Evolutionary conservation across 2,888 invertebrate species (phyloP).

Genomic region (Conomelus anceps): DNA sequence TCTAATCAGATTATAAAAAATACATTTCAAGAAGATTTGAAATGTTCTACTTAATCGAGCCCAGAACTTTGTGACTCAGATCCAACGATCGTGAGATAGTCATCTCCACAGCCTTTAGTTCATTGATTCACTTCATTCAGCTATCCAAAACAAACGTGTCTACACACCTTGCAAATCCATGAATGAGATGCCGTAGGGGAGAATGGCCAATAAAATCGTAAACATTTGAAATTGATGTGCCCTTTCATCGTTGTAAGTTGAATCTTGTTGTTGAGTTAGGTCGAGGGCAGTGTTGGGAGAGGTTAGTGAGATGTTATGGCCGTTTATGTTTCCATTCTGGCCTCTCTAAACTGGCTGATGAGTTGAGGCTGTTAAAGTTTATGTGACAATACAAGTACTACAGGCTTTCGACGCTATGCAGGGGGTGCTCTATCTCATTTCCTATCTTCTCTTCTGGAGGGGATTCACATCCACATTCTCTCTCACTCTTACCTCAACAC

Average conservation of each 20-base stretch:
- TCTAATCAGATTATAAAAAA: too few relatives aligned
- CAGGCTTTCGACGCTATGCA: neutral
- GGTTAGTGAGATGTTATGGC: neutral
- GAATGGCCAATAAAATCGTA: neutral
- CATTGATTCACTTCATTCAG: neutral
- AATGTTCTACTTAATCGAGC: too few relatives aligned
- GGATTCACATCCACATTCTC: neutral
- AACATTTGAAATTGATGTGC: neutral
- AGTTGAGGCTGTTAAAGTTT: neutral
- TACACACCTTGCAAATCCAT: neutral
- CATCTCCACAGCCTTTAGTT: too few relatives aligned
- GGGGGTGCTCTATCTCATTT: neutral
- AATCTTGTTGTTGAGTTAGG: neutral
- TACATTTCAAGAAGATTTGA: too few relatives aligned
- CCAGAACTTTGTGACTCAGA: too few relatives aligned
- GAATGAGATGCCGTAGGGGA: neutral
- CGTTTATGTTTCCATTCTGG: neutral
- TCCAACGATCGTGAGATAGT: too few relatives aligned
- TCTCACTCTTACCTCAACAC: conserved; percentile 21
- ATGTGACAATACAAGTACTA: neutral
- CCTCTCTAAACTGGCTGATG: neutral
- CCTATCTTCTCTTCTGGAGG: neutral
- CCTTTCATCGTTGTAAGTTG: neutral
- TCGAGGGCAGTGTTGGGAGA: neutral
- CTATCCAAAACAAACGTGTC: neutral